Evolutionary conservation across 2,113 vertebrate species (phyloP), one percentile per base, ranked within the genome.

Genomic region (Nerophis ophidion): DNA sequence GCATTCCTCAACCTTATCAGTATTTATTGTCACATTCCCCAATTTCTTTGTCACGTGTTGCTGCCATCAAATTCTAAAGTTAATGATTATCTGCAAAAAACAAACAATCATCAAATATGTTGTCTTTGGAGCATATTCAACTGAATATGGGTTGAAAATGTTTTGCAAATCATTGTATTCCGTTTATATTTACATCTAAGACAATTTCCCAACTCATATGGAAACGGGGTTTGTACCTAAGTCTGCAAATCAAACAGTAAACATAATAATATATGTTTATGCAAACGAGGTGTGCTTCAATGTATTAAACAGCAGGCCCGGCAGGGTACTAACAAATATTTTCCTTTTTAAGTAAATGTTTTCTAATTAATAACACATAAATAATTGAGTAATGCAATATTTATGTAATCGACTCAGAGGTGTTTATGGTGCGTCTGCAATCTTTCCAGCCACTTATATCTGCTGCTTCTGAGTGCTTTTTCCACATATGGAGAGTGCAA

Each of bases 301-400:
- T 51, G 69, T 60, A 55, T 75, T 69, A 63, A 58, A 68, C 48
- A 51, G 75, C 62, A 49, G 35, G 66, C 61, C 52, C 46, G 52
- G 61, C 26, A 73, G 47, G 80, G 64, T 72, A 54, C 51, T 58
- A 57, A 57, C 74, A 83, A 74, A 70, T 76, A 72, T 75, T 83
- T 78, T 73, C 50, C 59, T 81, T 77, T 76, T 70, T 50, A 65
- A 75, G 61, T 70, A 66, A 60, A 58, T 57, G 42, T 75, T 72
- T 71, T 72, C 65, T 59, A 71, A 80, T 81, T 70, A 72, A 78
- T 72, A 71, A 77, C 57, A 61, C 53, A 65, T 76, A 71, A 71
- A 79, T 81, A 65, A 72, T 75, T 79, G 48, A 82, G 51, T 49
- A 70, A 80, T 69, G 58, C 66, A 61, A 73, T 81, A 76, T 80